Base-by-base conservation (phyloP, 2,888 invertebrate species). In the Chloroclysta siterata region DNA sequence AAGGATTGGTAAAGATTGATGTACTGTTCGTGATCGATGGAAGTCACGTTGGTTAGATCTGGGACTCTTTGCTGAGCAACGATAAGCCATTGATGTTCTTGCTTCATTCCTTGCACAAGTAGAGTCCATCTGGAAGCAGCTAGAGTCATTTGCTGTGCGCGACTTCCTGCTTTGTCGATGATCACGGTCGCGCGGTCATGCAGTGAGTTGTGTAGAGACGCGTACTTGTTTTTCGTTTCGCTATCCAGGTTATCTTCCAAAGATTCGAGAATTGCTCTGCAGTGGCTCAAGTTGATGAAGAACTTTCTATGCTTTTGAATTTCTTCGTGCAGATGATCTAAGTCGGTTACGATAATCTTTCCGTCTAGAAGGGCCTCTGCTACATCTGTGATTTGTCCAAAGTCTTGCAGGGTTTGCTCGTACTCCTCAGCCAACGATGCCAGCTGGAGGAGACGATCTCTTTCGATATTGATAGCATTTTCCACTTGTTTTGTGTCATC, bases 231-330 rank as follows among this genome's bases (percentile, higher is more conserved):
- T 72, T 96, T 94, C 0, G 97, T 97, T 84, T 97, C 97, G 42
- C 93, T 94, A 76, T 98, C 97, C 44, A 98, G 92, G 80, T 97
- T 97, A 70, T 96, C 96, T 85, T 97, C 97, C 28, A 98, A 87
- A 0, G 97, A 97, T 83, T 98, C 97, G 44, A 98, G 90, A 75
- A 98, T 97, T 11, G 96, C 97, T 73, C 97, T 94, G 77, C 98
- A 98, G 72, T 97, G 97, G 76, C 97, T 97, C 8, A 98, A 86
- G 74, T 97, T 97, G 0, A 97, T 96, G 79, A 98, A 98, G 93
- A 98, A 97, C 79, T 97, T 97, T 44, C 97, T 94, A 77, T 97
- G 97, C 80, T 97, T 97, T 77, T 97, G 97, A 89, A 98, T 97
- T 89, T 97, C 97, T 77, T 97, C 97, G 77, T 97, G 97, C n/a